Evolutionary conservation across 2,797 vertebrate genomes (phyloP), one percentile per base, ranked within the genome.

Genomic region (Arctocebus calabarensis): DNA sequence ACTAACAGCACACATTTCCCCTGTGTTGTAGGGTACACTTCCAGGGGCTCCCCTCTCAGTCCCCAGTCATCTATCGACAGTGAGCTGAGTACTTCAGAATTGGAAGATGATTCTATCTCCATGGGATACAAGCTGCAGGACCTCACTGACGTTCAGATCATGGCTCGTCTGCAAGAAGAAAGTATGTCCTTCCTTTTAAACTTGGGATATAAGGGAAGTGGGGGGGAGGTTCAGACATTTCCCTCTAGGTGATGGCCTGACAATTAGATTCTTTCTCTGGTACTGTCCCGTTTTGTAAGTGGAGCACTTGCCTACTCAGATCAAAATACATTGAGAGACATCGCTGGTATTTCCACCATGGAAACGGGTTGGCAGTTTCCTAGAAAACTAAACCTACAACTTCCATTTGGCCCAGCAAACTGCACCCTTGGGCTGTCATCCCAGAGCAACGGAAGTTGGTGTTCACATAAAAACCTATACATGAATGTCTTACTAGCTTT

Each of bases 111-210:
- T 97, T 98, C 99, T 45, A 99, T 99, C 97, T 99, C 99, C n/a
- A 99, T 99, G 99, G 99, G 99, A 93, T 99, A 99, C 98, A 99
- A 99, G 97, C 98, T 99, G 94, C 99, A 99, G 97, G 99, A 99
- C 98, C 99, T 99, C 98, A 99, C 99, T 1, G 99, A 99, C 57
- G 99, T 99, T 97, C 99, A 99, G 98, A 99, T 99, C 98, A 99
- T 99, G 99, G 99, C 99, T 94, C 99, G 99, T 96, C 99, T 99
- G 88, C 99, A 99, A 98, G 99, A 99, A 98, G 99, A 99, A 98
- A 99, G 99, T 99, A 99, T 93, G 99, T 99, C n/a, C 93, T 90
- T 94, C 94, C 89, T 93, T 94, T 37, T 81, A 73, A 85, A 37
- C 8, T 25, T 92, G 66, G 62, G 88, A 55, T n/a, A 19, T 4